A percentile compares a stretch with the other conserved stretches of the same genome.
phyloP scores from a whole-genome alignment of 2,797 vertebrate species.

The Clarias laeviceps region DNA sequence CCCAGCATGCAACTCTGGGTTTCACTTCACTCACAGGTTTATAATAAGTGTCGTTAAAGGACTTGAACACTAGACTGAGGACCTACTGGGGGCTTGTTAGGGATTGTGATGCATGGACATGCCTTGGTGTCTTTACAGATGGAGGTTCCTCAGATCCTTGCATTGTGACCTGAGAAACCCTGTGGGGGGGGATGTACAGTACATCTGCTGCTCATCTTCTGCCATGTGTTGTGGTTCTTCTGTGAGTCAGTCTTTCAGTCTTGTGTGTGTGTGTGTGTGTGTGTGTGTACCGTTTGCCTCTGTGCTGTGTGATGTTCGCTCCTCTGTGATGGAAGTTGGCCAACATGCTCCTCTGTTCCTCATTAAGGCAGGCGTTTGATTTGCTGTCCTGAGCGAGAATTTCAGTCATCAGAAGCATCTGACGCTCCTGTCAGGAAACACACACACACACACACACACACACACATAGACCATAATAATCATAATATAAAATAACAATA shows the following conservation, averaged over 20 bases:
- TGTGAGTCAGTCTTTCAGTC: not conserved
- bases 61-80: not conserved
- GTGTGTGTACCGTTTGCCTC: slow-evolving; percentile 63
- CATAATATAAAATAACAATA: not conserved
- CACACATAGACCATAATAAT: too few relatives aligned
- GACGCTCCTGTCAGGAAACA: slow-evolving; percentile 66
- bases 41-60: not conserved
- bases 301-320: slow-evolving; percentile 55
- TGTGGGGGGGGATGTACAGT: not conserved
- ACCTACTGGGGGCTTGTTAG: not conserved
- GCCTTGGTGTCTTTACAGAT: not conserved
- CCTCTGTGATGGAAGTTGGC: slow-evolving; percentile 68
- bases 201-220: not conserved
- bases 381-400: slow-evolving; percentile 75
- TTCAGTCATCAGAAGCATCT: slow-evolving; percentile 79
- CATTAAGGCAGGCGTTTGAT: slow-evolving; percentile 69
- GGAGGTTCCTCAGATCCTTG: not conserved
- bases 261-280: not conserved
- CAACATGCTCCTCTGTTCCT: slow-evolving; percentile 73
- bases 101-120: not conserved
- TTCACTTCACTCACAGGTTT: not conserved
- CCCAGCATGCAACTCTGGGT: not conserved
- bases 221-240: not conserved
- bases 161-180: not conserved
- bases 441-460: not conserved